phyloP scores from a whole-genome alignment of 2,888 invertebrate genomes.

The Callyntrura sp. region DNA sequence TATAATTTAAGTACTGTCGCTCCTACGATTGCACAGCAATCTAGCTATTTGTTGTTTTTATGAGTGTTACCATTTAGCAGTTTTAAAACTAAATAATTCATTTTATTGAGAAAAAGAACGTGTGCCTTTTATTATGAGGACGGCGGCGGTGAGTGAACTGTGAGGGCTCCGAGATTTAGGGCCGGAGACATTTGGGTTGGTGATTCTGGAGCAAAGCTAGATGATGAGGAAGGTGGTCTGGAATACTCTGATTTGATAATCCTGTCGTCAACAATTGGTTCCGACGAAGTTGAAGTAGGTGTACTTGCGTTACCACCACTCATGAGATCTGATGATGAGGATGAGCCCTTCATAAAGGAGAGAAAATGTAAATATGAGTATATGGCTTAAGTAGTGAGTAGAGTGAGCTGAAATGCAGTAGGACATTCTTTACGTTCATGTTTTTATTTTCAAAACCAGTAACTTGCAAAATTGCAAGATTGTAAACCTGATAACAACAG shows the following conservation, averaged over 20 bases:
- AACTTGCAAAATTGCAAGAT: too few species aligned
- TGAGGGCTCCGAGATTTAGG: constrained; percentile 83
- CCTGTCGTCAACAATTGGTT: constrained; percentile 77
- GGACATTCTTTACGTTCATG: too few species aligned
- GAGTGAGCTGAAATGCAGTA: too few species aligned
- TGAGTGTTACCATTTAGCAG: neutral
- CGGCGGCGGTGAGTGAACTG: constrained; percentile 84
- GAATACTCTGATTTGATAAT: constrained; percentile 82
- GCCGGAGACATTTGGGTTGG: constrained; percentile 83
- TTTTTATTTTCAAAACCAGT: too few species aligned
- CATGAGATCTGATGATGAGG: constrained; percentile 82
- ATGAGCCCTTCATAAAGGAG: constrained; percentile 77
- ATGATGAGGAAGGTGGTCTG: constrained; percentile 82
- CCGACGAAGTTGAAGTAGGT: constrained; percentile 79
- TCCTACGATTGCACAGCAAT: constrained; percentile 67
- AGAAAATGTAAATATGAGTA: too few species aligned
- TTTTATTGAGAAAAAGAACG: constrained; percentile 6
- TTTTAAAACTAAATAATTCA: neutral
- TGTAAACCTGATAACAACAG: too few species aligned
- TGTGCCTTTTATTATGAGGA: constrained; percentile 66
- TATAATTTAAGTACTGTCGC: neutral
- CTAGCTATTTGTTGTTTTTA: neutral
- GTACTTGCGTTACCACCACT: constrained; percentile 80
- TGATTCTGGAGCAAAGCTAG: constrained; percentile 83
- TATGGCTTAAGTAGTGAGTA: too few species aligned